phyloP scores from a whole-genome alignment of 92 coral and sea anemone species.

The Bergia sp. region DNA sequence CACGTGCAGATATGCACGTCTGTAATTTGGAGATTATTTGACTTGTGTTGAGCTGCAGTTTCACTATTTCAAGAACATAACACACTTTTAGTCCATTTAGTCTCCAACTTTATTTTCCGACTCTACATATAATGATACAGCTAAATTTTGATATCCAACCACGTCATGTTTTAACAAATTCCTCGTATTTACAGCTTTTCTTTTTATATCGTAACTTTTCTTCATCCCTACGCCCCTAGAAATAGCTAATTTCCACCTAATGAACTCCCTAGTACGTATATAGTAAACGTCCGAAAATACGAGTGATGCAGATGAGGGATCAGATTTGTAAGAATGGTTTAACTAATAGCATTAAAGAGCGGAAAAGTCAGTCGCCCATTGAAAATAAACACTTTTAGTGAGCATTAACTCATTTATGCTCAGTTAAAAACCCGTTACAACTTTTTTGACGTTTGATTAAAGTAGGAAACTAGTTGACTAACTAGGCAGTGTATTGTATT shows the following conservation, averaged over 20 bases:
- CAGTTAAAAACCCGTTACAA: no score
- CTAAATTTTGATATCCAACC: neutral
- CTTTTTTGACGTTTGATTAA: no score
- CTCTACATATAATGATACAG: neutral
- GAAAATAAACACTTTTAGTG: no score
- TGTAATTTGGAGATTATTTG: neutral
- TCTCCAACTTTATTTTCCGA: neutral
- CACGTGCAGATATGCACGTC: neutral
- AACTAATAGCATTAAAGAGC: no score
- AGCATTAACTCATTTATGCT: no score
- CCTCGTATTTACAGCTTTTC: neutral
- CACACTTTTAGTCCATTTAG: neutral
- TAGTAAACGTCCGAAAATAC: no score
- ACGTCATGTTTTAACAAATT: neutral
- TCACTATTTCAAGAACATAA: neutral
- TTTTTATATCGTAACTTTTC: neutral
- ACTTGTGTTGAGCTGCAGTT: neutral
- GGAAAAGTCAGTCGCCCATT: no score
- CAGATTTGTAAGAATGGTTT: no score
- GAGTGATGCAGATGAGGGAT: no score
- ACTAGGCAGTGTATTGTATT: neutral
- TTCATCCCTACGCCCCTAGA: neutral
- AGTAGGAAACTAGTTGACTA: no score
- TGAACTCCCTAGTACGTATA: neutral
- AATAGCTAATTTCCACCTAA: neutral